Evolutionary conservation across 35 echinoderm and acorn worm species (phyloP).

Genomic region (Acanthaster planci): DNA sequence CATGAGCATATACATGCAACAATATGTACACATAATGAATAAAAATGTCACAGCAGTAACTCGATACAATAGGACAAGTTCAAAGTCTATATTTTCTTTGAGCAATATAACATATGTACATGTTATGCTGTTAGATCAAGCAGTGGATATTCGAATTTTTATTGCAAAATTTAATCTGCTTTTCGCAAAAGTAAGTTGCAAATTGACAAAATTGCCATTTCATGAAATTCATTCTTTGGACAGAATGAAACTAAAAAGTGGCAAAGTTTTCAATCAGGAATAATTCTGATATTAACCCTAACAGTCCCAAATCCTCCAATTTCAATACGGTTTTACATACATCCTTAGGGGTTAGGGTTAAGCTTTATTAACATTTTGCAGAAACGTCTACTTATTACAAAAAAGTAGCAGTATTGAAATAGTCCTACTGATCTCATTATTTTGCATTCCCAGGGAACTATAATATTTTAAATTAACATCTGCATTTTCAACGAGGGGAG

Average conservation of each 20-base stretch:
- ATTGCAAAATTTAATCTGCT: not conserved
- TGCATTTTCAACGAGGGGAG: not conserved
- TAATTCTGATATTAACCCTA: not conserved
- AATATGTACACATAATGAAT: slow-evolving; percentile 14
- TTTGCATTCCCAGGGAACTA: not conserved
- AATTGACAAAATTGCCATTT: not conserved
- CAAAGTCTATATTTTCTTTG: not conserved
- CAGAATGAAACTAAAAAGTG: not conserved
- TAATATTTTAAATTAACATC: not conserved
- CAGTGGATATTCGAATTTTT: not conserved
- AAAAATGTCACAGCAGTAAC: not conserved
- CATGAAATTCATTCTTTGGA: not conserved
- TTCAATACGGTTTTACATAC: too few species aligned
- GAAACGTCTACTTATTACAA: not conserved
- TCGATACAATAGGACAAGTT: not conserved
- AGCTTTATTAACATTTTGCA: not conserved
- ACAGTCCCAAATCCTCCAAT: too few species aligned
- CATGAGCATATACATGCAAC: slow-evolving; percentile 12
- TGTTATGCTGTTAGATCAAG: not conserved
- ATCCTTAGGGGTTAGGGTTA: too few species aligned
- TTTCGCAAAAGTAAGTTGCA: not conserved
- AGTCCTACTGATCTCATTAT: not conserved
- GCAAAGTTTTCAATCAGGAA: too few species aligned
- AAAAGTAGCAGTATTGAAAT: not conserved
- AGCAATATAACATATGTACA: not conserved